Conservation (phyloP, 1,140 invertebrate species). For the Aphelenchoides besseyi region DNA sequence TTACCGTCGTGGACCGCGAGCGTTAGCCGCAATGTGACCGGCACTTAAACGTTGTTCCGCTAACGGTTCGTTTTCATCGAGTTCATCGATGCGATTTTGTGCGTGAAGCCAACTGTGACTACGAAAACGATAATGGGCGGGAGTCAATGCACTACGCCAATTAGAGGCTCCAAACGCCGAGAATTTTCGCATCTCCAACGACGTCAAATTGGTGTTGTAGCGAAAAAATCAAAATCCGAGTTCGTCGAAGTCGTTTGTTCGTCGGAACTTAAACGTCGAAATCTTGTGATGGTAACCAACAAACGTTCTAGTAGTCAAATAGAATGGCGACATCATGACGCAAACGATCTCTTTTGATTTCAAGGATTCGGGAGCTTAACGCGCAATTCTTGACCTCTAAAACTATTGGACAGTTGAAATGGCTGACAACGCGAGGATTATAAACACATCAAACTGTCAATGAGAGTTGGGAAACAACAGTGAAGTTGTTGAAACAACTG, state of each 20-base stretch:
- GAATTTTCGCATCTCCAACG: background rate
- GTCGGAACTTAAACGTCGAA: background rate
- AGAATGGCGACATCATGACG: background rate
- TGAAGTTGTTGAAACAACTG: no score
- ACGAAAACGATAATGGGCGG: conserved; percentile 7
- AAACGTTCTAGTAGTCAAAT: background rate
- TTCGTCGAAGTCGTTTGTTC: background rate
- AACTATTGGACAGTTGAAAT: background rate
- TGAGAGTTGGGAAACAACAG: no score
- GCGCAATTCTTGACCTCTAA: background rate
- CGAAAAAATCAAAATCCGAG: background rate
- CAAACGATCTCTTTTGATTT: background rate
- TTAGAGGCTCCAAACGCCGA: background rate
- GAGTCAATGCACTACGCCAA: background rate
- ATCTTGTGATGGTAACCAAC: background rate
- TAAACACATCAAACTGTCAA: background rate
- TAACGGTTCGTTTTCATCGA: background rate
- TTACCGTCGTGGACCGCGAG: conserved; percentile 1
- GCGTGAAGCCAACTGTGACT: background rate
- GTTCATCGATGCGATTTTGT: background rate
- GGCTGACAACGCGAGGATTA: background rate
- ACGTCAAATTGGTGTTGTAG: background rate
- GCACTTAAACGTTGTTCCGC: background rate
- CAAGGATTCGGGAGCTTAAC: background rate
- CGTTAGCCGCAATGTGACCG: background rate